Percentiles rank a stretch among this genome's conserved stretches.
These are phyloP conservation scores for Drosophila ficusphila DNA, from an alignment of 1,140 invertebrate species.

Conservation along the genomic window DNA sequence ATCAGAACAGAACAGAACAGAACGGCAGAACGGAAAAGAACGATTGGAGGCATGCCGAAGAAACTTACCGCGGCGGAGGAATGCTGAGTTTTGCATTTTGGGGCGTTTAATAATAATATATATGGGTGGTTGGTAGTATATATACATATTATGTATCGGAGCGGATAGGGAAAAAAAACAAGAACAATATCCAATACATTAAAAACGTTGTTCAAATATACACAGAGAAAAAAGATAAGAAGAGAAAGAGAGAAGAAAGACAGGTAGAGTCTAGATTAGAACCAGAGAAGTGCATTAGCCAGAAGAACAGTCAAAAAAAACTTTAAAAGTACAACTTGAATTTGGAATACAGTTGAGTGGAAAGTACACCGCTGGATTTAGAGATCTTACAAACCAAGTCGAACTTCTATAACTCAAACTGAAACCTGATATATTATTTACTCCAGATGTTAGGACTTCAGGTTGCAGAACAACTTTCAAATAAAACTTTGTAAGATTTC, in stretches of 20 bases:
- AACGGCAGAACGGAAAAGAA: constrained; percentile 32
- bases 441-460: not conserved
- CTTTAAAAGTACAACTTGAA: constrained; percentile 6
- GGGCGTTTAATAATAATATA: constrained; percentile 78
- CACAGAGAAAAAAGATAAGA: constrained; percentile 38
- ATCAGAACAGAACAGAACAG: constrained; percentile 31
- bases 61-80: constrained; percentile 89
- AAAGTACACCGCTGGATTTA: constrained; percentile 3
- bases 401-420: constrained; percentile 6
- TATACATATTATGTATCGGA: constrained; percentile 40
- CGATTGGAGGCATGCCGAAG: constrained; percentile 77
- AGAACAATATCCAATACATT: constrained; percentile 80
- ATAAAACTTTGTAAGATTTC: no score
- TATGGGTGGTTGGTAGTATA: constrained; percentile 31
- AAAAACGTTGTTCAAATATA: constrained; percentile 58
- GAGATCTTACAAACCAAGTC: not conserved
- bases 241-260: constrained; percentile 42
- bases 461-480: constrained; percentile 8
- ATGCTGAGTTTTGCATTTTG: constrained; percentile 85
- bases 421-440: not conserved
- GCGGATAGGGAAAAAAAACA: constrained; percentile 62
- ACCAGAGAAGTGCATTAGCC: constrained; percentile 28
- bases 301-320: not conserved
- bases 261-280: constrained; percentile 50
- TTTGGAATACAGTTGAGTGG: constrained; percentile 2